Evolutionary conservation across 2,888 invertebrate species (phyloP), one percentile per base, ranked within the genome.

Genomic region (Caradrina clavipalpis): DNA sequence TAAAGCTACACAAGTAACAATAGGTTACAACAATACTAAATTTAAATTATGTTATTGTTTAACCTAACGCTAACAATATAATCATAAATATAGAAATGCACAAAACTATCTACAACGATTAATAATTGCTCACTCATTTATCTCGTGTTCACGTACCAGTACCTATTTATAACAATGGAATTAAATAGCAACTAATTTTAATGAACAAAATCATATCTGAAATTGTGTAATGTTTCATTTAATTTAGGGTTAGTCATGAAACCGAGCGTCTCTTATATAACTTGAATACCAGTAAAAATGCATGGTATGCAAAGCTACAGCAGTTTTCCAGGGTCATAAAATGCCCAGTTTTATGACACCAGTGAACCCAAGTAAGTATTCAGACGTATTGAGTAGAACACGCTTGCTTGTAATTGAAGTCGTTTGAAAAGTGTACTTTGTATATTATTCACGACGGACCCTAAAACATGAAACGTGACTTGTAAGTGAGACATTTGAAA

Each of bases 231-330:
- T 66, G 50, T 63, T 68, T 73, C 66, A 68, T 73, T 81, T 58
- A 69, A 69, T 74, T 72, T 66, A 71, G 26, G 71, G 57, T 65
- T n/a, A 17, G 62, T 35, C 54, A 66, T 81, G 72, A 78, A 79
- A 82, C 50, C 54, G 53, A 19, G 21, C 62, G 47, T 45, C 5
- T 5, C 65, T 68, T 73, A 65, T 55, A 64, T 69, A 69, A 67
- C 56, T 68, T 59, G 53, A 75, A 77, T 61, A 58, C 31, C 59
- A 70, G 66, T 84, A 83, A 84, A 82, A 82, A 71, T 80, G 76
- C 78, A 84, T 72, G 65, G 76, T 82, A 84, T 84, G 78, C 72
- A 82, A 79, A 84, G 72, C 78, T 82, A 65, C 70, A 73, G 59
- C 63, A 79, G 73, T 76, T 73, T 69, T 60, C 62, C 39, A 60